A percentile compares a stretch with the other conserved stretches of the same genome.
Evolutionary conservation across 2,113 vertebrate species (phyloP).

Genomic region (Scartelaos histophorus): DNA sequence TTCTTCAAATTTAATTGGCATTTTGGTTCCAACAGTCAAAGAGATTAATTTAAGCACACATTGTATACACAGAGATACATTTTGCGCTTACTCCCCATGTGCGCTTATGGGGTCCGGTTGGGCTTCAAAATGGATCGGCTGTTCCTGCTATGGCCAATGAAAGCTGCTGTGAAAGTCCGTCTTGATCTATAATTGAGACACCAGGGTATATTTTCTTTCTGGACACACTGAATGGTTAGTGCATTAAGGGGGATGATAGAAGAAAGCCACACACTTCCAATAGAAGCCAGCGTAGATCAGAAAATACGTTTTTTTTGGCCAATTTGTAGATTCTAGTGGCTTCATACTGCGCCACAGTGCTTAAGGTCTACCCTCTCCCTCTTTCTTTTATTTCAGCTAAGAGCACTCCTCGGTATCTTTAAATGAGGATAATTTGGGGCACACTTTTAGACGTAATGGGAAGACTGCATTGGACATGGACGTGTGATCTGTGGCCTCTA

Average conservation of each 20-base stretch:
- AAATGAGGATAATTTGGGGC: slow-evolving; percentile 68
- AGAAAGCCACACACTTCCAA: slow-evolving; percentile 70
- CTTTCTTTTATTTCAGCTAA: slow-evolving; percentile 48
- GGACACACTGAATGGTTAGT: slow-evolving; percentile 72
- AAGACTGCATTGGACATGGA: slow-evolving; percentile 38
- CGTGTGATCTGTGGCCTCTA: slow-evolving; percentile 49
- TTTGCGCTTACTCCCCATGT: slow-evolving; percentile 50
- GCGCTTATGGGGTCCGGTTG: slow-evolving; percentile 53
- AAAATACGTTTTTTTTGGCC: slow-evolving; percentile 60
- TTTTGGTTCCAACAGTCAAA: slow-evolving; percentile 27
- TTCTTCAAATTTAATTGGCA: slow-evolving; percentile 62
- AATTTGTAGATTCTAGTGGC: slow-evolving; percentile 61
- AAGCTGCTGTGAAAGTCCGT: slow-evolving; percentile 55
- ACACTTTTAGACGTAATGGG: slow-evolving; percentile 56
- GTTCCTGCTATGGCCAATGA: slow-evolving; percentile 68
- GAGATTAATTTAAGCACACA: slow-evolving; percentile 58
- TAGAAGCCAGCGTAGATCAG: slow-evolving; percentile 65
- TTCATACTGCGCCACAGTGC: slow-evolving; percentile 48
- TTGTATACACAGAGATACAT: slow-evolving; percentile 60
- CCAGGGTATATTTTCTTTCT: slow-evolving; percentile 72
- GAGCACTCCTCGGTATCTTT: slow-evolving; percentile 59
- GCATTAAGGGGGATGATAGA: slow-evolving; percentile 76
- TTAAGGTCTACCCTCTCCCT: slow-evolving; percentile 44
- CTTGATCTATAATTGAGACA: slow-evolving; percentile 74
- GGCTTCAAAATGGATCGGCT: slow-evolving; percentile 72